Evolutionary conservation across 2,888 invertebrate species (phyloP).

Genomic region (Amphipyra tragopoginis): DNA sequence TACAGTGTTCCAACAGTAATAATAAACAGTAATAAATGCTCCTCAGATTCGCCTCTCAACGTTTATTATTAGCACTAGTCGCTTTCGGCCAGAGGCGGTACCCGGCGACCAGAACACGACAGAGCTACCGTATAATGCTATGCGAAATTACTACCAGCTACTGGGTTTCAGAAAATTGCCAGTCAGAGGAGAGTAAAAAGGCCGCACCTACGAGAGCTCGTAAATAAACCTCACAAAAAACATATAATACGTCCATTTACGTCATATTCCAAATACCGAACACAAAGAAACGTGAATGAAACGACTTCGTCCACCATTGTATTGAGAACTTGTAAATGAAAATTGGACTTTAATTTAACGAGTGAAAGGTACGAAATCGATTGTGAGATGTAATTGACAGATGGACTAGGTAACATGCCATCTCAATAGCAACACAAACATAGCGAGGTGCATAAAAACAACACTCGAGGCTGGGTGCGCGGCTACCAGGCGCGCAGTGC

Average conservation of each 20-base stretch:
- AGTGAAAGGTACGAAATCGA: conserved; percentile 51
- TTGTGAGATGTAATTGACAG: conserved; percentile 55
- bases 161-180: conserved; percentile 56
- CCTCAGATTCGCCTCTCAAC: conserved; percentile 48
- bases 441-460: conserved; percentile 82
- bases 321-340: conserved; percentile 52
- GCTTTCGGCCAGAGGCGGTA: conserved; percentile 68
- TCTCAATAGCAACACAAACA: conserved; percentile 84
- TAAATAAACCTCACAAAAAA: conserved; percentile 60
- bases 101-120: conserved; percentile 64
- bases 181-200: conserved; percentile 48
- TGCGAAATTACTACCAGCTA: conserved; percentile 55
- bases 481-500: conserved; percentile 82
- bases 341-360: conserved; percentile 44
- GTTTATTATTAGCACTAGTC: conserved; percentile 65
- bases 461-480: conserved; percentile 72
- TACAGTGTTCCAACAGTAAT: conserved; percentile 55
- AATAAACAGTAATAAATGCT: conserved; percentile 66
- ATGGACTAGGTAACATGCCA: conserved; percentile 70
- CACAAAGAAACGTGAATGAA: conserved; percentile 83
- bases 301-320: conserved; percentile 76
- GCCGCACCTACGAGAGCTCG: conserved; percentile 50
- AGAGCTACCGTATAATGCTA: conserved; percentile 69
- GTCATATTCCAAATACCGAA: conserved; percentile 80
- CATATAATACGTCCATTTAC: conserved; percentile 64